Evolutionary conservation across 2,113 vertebrate genomes (phyloP).

Genomic region (Centropus unirufus): DNA sequence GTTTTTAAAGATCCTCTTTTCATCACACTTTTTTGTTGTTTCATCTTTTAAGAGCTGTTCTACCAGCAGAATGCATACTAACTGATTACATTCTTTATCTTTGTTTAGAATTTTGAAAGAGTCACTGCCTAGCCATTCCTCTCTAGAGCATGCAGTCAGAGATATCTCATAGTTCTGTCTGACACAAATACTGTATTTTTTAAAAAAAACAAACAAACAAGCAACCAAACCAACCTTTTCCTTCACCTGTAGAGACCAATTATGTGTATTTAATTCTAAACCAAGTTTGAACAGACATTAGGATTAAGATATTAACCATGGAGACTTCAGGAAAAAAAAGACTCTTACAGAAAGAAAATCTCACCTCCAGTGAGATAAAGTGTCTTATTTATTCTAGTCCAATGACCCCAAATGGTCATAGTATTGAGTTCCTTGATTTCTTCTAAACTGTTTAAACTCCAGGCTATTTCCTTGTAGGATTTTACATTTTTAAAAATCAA

Average conservation of each 20-base stretch:
- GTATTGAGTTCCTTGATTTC: neutral
- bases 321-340: neutral
- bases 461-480: neutral
- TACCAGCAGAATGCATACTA: neutral
- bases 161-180: neutral
- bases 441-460: neutral
- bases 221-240: neutral
- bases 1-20: constrained; percentile 21
- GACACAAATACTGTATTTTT: neutral
- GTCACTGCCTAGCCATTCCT: neutral
- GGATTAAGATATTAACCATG: neutral
- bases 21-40: neutral
- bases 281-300: neutral
- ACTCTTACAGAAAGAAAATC: neutral
- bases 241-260: neutral
- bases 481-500: neutral
- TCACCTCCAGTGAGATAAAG: neutral
- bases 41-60: neutral
- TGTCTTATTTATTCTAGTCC: neutral
- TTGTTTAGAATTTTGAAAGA: neutral
- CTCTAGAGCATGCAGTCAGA: neutral
- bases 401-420: neutral
- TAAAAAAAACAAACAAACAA: neutral
- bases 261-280: neutral
- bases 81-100: neutral